These are phyloP conservation scores for Brachyhypopomus gauderio DNA, from an alignment of 2,113 vertebrate genomes.

Conservation along the genomic window DNA sequence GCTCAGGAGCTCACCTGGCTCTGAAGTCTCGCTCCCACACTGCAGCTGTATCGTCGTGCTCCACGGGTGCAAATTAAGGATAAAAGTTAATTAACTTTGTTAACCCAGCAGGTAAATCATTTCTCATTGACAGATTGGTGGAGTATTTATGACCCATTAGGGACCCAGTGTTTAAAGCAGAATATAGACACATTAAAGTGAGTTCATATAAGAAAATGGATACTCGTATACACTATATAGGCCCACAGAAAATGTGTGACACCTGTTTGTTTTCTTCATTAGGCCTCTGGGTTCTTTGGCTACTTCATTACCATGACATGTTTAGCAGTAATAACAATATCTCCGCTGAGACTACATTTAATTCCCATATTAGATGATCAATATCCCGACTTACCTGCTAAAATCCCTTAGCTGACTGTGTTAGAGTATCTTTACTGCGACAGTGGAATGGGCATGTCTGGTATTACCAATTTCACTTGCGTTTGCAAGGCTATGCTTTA, in stretches of 20 bases:
- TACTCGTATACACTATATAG: slow-evolving; percentile 22
- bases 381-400: neutral
- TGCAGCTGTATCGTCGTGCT: slow-evolving; percentile 44
- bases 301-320: too few species aligned
- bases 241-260: neutral
- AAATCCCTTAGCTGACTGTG: neutral
- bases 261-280: neutral
- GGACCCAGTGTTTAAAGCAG: neutral
- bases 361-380: neutral
- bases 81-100: slow-evolving; percentile 61
- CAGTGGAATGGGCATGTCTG: neutral
- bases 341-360: neutral
- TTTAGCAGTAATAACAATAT: neutral
- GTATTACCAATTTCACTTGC: slow-evolving; percentile 33
- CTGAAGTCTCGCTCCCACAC: slow-evolving; percentile 48
- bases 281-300: too few species aligned
- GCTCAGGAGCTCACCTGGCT: slow-evolving; percentile 67
- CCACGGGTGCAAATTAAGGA: slow-evolving; percentile 51
- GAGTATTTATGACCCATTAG: slow-evolving; percentile 46
- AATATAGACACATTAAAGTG: neutral
- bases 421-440: neutral
- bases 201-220: slow-evolving; percentile 13
- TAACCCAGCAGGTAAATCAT: slow-evolving; percentile 46
- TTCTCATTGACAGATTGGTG: slow-evolving; percentile 41
- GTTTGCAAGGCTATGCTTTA: slow-evolving; percentile 36